Conservation (phyloP, 1,140 invertebrate species). For the Pogonognathellus flavescens region DNA sequence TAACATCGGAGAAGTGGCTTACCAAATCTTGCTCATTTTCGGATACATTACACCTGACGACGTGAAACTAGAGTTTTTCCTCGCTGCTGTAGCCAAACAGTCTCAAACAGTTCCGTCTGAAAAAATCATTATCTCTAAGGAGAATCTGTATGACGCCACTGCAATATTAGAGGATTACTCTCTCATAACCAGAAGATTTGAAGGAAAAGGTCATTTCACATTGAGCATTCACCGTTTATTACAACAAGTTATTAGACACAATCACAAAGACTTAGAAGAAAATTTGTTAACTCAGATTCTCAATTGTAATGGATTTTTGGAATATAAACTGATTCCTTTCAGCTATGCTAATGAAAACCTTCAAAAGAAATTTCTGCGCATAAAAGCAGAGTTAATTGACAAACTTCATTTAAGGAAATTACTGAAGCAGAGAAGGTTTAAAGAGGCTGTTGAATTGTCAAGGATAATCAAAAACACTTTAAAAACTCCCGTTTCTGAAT, state of each 20-base stretch:
- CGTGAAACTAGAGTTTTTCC: too few relatives aligned
- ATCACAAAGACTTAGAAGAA: not conserved
- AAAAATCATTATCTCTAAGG: too few relatives aligned
- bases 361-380: not conserved
- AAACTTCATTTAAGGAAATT: not conserved
- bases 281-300: not conserved
- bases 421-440: not conserved
- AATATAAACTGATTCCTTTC: not conserved
- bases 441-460: not conserved
- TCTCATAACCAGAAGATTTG: not conserved
- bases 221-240: not conserved
- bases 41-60: too few relatives aligned
- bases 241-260: not conserved
- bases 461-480: not conserved
- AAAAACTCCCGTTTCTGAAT: too few relatives aligned
- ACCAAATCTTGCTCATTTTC: too few relatives aligned
- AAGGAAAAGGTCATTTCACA: not conserved
- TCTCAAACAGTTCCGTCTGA: too few relatives aligned
- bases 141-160: too few relatives aligned
- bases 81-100: too few relatives aligned
- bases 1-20: too few relatives aligned
- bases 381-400: not conserved
- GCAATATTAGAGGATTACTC: too few relatives aligned
- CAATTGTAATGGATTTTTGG: not conserved
- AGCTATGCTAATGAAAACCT: not conserved